Evolutionary conservation across 2,888 invertebrate genomes (phyloP).

Genomic region (Patella caerulea): DNA sequence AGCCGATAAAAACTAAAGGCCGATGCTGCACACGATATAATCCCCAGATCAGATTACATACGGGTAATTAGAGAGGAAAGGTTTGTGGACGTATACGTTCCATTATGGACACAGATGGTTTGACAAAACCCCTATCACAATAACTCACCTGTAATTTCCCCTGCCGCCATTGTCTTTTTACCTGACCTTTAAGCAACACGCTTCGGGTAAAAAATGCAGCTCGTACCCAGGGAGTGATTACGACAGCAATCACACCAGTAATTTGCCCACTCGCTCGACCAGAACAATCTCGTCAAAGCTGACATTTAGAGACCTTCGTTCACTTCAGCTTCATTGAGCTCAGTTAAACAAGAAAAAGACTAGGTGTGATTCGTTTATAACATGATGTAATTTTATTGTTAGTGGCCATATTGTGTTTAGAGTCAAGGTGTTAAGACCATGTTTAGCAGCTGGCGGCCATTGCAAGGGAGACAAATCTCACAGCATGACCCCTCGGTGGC

Average conservation of each 20-base stretch:
- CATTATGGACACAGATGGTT: constrained; percentile 5
- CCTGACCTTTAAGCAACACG: constrained; percentile 2
- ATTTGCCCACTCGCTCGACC: constrained; percentile 5
- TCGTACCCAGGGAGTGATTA: neutral
- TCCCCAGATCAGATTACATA: constrained; percentile 3
- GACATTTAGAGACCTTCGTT: constrained; percentile 11
- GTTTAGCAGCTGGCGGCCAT: constrained; percentile 1
- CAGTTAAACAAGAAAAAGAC: neutral
- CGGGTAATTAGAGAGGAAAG: constrained; percentile 5
- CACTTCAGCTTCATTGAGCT: neutral
- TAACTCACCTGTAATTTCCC: constrained; percentile 9
- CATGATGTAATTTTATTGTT: constrained; percentile 9
- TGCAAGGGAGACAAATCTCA: constrained; percentile 11
- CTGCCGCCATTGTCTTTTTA: neutral
- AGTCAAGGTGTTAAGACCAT: neutral
- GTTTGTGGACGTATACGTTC: neutral
- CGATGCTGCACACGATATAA: neutral
- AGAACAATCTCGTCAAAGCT: constrained; percentile 3
- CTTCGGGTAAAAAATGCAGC: neutral
- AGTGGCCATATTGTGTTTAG: constrained; percentile 6
- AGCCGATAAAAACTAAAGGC: no score
- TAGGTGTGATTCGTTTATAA: constrained; percentile 6
- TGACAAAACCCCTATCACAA: constrained; percentile 7
- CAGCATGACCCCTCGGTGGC: neutral
- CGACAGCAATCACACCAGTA: constrained; percentile 6